Percentiles rank a stretch among this genome's conserved stretches.
Evolutionary conservation across 2,113 vertebrate genomes (phyloP).

Genomic region (human): DNA sequence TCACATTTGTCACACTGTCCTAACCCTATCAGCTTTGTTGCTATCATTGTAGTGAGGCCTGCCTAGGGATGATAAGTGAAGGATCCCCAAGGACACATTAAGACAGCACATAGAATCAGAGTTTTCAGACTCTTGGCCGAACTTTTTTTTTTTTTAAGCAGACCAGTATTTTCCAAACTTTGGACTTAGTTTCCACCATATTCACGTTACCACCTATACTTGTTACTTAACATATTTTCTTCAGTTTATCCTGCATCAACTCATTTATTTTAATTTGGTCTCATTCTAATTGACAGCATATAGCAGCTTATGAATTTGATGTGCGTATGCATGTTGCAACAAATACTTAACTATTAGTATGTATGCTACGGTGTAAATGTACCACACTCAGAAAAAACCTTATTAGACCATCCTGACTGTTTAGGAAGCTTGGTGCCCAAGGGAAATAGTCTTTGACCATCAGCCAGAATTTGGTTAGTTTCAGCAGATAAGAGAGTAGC

Average conservation of each 20-base stretch:
- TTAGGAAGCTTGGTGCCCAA: background rate
- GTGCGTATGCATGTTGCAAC: background rate
- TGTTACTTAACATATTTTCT: background rate
- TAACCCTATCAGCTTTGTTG: background rate
- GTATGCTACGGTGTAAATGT: too few relatives aligned
- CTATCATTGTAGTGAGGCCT: background rate
- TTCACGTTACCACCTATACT: background rate
- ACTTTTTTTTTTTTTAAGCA: background rate
- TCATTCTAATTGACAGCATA: background rate
- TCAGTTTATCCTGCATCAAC: background rate
- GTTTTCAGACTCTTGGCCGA: background rate
- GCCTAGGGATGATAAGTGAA: background rate
- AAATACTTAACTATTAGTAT: background rate
- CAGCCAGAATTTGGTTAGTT: background rate
- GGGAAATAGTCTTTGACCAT: background rate
- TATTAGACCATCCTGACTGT: background rate
- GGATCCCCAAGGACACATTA: background rate
- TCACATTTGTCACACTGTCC: background rate
- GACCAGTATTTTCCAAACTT: background rate
- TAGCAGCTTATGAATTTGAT: background rate
- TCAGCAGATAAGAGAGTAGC: background rate
- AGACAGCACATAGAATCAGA: background rate
- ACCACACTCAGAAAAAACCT: background rate
- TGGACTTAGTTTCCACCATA: background rate
- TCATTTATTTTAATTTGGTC: constrained; percentile 32